These are phyloP conservation scores for Apodemia zela DNA, from an alignment of 2,888 invertebrate species.

Conservation along the genomic window DNA sequence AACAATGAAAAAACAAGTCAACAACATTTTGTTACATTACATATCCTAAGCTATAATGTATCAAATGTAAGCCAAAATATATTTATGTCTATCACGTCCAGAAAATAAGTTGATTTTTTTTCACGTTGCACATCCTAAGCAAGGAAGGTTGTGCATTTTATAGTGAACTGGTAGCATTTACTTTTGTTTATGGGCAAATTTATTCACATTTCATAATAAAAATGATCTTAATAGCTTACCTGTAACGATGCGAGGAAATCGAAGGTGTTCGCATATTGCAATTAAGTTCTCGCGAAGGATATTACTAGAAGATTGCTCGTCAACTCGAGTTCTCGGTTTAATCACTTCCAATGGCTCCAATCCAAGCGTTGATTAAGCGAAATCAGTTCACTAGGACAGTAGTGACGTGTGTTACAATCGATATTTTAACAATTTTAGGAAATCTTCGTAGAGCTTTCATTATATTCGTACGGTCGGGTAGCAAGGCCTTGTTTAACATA, in stretches of 20 bases:
- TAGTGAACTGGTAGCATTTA: too few relatives aligned
- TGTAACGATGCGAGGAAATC: constrained; percentile 43
- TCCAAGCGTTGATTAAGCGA: constrained; percentile 70
- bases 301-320: constrained; percentile 78
- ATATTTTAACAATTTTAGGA: constrained; percentile 6
- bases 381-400: constrained; percentile 73
- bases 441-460: not conserved
- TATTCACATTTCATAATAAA: not conserved
- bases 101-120: too few relatives aligned
- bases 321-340: constrained; percentile 64
- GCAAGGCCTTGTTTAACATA: too few relatives aligned
- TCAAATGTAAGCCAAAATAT: too few relatives aligned
- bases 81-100: too few relatives aligned
- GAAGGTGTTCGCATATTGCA: constrained; percentile 61
- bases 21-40: too few relatives aligned
- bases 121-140: too few relatives aligned
- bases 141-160: too few relatives aligned
- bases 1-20: too few relatives aligned
- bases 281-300: constrained; percentile 74
- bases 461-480: not conserved
- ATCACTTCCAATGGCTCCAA: constrained; percentile 65
- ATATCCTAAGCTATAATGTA: too few relatives aligned
- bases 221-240: not conserved
- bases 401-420: constrained; percentile 33
- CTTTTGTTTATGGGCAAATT: too few relatives aligned